Base-by-base conservation (phyloP, 1,140 invertebrate species). In the Penaeus vannamei region DNA sequence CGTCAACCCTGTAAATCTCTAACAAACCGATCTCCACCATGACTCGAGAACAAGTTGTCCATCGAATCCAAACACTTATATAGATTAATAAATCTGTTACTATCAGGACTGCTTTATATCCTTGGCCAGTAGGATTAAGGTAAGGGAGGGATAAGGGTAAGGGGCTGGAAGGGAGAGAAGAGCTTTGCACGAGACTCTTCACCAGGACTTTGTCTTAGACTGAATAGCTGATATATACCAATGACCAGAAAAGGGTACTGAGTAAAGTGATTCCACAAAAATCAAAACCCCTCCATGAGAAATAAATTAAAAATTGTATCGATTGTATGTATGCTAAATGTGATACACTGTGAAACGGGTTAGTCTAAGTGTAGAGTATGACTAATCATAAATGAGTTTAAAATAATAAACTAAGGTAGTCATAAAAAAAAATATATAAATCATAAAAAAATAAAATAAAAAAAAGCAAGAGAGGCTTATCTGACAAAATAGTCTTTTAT, bases 1-100 rank as follows among this genome's bases (percentile, higher is more conserved):
- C 69, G 69, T 84, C 69, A 83, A 89, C 87, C 87, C 82, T 84
- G 87, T 85, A 85, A 81, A 81, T 46, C 32, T 81, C 46, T 29
- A 81, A 81, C 79, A 59, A 81, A 53, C 53, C 53, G 79, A 42
- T 81, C 46, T 81, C 79, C 79, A 81, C 77, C 77, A 80, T 59
- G 46, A 81, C 46, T 81, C 46, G 23, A 59, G 46, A 81, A 36
- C 79, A n/a, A 59, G 12, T 29, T 17, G 23, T n/a, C 26, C 12
- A 59, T 59, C 36, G 20, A 60, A 81, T 81, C 29, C 79, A 60
- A 59, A 53, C 53, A 53, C 53, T 53, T 53, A 53, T 53, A 42
- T 53, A 53, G 53, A 53, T 53, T 53, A 53, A 53, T 53, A 53
- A 53, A 53, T 53, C 53, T 53, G 53, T 53, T 53, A 53, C 53